Evolutionary conservation across 2,888 invertebrate species (phyloP).

Genomic region (Oligia fasciuncula): DNA sequence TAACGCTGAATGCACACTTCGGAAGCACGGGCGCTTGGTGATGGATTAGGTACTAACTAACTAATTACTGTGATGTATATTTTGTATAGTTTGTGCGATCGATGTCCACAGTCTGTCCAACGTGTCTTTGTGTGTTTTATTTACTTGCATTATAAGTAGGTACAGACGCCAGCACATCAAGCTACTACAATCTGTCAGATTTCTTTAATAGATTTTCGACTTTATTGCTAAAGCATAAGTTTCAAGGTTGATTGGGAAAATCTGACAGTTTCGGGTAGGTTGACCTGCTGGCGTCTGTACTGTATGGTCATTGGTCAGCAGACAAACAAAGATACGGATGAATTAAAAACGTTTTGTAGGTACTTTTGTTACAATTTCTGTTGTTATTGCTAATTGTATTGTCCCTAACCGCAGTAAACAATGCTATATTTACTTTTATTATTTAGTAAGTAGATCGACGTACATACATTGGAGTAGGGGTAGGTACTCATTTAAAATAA

Average conservation of each 20-base stretch:
- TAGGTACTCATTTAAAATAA: neutral
- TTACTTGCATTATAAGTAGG: neutral
- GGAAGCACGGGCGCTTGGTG: slow-evolving; percentile 6
- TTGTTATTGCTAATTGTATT: neutral
- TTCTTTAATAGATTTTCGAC: no score
- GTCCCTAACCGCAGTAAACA: slow-evolving; percentile 4
- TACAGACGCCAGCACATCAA: no score
- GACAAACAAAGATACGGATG: neutral
- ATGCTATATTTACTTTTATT: neutral
- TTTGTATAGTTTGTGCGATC: slow-evolving; percentile 4
- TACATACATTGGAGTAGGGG: neutral
- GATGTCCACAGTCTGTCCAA: neutral
- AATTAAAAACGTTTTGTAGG: neutral
- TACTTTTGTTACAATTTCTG: neutral
- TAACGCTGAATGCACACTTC: slow-evolving; percentile 13
- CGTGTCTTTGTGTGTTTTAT: neutral
- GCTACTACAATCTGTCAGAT: no score
- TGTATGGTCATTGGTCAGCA: neutral
- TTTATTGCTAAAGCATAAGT: no score
- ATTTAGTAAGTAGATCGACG: neutral
- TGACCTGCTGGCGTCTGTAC: no score
- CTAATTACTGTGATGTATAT: slow-evolving; percentile 15
- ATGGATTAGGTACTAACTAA: slow-evolving; percentile 12
- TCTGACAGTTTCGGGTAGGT: no score
- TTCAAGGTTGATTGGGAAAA: no score